Conservation (phyloP, 2,113 vertebrate species). For the Zosterops pallidus region DNA sequence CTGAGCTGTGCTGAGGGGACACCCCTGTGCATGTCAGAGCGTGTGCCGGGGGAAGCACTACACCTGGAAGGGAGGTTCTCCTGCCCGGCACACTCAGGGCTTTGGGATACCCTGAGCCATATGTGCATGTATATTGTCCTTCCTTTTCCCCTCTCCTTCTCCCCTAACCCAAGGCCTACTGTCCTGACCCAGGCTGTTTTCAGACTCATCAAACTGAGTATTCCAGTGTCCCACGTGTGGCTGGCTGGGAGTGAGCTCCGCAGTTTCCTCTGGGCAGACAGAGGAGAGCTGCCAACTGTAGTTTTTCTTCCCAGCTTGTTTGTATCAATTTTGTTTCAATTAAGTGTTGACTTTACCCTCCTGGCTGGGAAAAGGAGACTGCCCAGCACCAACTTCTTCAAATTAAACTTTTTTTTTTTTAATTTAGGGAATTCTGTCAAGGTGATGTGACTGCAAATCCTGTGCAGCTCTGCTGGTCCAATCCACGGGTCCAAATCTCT, state of each 20-base stretch:
- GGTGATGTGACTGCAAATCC: background rate
- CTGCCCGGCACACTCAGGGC: background rate
- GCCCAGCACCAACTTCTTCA: background rate
- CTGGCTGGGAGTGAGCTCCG: background rate
- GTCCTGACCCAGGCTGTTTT: background rate
- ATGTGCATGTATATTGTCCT: background rate
- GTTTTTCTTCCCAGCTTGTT: background rate
- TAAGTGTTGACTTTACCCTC: background rate
- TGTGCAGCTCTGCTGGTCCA: background rate
- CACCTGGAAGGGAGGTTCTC: background rate
- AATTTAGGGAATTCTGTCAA: background rate
- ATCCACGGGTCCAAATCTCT: background rate
- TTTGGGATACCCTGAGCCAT: rapidly evolving
- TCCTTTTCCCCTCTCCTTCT: background rate
- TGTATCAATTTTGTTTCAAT: background rate
- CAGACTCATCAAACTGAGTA: background rate
- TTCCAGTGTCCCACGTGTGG: background rate
- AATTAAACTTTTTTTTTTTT: background rate
- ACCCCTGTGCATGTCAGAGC: background rate
- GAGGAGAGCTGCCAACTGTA: background rate
- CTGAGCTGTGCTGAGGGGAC: background rate
- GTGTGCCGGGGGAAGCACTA: background rate
- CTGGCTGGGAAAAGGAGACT: background rate
- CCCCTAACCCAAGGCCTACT: background rate
- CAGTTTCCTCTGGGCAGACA: background rate